Evolutionary conservation across 2,113 vertebrate species (phyloP).

Genomic region (Mustelus asterias): DNA sequence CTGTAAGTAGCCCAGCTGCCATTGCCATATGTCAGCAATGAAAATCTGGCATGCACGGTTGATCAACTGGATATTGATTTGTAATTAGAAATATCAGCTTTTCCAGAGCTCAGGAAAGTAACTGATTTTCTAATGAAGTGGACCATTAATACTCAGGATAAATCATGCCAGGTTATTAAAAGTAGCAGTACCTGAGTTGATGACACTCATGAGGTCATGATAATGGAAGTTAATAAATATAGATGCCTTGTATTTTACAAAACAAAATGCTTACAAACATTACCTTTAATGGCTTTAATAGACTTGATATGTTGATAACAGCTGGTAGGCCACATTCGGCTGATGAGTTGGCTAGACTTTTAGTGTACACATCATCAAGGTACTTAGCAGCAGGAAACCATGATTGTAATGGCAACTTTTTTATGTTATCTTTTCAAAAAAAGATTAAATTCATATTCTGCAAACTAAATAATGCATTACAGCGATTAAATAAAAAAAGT

Average conservation of each 20-base stretch:
- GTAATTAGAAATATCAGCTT: constrained; percentile 31
- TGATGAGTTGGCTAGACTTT: not conserved
- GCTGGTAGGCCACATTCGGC: not conserved
- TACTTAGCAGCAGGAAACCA: not conserved
- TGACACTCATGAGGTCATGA: not conserved
- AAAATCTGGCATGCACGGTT: not conserved
- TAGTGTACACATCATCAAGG: not conserved
- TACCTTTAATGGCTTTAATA: not conserved
- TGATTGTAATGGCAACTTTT: not conserved
- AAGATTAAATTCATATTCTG: not conserved
- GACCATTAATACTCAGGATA: not conserved
- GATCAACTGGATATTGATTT: constrained; percentile 36
- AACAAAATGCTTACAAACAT: not conserved
- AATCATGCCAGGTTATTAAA: constrained; percentile 1
- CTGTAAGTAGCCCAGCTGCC: constrained; percentile 34
- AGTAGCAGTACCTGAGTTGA: not conserved
- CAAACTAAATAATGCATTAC: not conserved
- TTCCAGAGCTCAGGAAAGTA: not conserved
- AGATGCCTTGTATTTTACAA: not conserved
- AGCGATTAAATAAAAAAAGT: not conserved
- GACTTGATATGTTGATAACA: not conserved
- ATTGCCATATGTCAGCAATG: constrained; percentile 30
- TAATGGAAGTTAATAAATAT: not conserved
- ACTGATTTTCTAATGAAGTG: not conserved
- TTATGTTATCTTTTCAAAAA: not conserved